Evolutionary conservation across 2,113 vertebrate genomes (phyloP).

Genomic region (Megaptera novaeangliae): DNA sequence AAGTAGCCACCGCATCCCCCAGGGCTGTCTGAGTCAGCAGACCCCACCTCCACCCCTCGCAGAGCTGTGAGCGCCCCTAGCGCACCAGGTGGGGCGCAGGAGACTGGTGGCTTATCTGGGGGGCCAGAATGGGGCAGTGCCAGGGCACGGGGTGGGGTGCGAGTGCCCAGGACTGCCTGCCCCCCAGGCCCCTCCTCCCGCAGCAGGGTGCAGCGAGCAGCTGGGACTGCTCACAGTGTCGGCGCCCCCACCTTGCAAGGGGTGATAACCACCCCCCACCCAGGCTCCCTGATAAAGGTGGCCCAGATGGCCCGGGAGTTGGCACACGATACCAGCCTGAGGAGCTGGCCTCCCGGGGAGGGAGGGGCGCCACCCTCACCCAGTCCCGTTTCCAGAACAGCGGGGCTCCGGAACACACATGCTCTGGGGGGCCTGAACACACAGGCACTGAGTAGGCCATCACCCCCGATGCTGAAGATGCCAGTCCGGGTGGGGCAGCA

Average conservation of each 20-base stretch:
- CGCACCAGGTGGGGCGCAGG: background rate
- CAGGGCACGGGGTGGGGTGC: no score
- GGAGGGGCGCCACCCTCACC: background rate
- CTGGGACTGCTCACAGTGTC: background rate
- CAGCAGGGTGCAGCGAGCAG: background rate
- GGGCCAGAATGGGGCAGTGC: background rate
- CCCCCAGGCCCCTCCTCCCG: background rate
- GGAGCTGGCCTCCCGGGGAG: background rate
- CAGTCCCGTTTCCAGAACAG: background rate
- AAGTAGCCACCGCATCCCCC: background rate
- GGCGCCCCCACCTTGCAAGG: background rate
- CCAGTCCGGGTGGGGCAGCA: background rate
- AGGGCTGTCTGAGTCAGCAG: background rate
- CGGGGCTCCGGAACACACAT: background rate
- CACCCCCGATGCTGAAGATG: background rate
- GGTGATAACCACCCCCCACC: slow-evolving; percentile 52
- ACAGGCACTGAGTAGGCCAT: background rate
- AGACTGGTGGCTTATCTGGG: background rate
- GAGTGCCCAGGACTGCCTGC: background rate
- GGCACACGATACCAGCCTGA: background rate
- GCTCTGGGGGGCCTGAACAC: no score
- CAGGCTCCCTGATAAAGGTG: slow-evolving; percentile 62
- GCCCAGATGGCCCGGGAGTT: slow-evolving; percentile 28
- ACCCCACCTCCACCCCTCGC: background rate
- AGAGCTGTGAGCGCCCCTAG: background rate